Evolutionary conservation across 2,797 vertebrate genomes (phyloP), one percentile per base, ranked within the genome.

Genomic region (Columba guinea): DNA sequence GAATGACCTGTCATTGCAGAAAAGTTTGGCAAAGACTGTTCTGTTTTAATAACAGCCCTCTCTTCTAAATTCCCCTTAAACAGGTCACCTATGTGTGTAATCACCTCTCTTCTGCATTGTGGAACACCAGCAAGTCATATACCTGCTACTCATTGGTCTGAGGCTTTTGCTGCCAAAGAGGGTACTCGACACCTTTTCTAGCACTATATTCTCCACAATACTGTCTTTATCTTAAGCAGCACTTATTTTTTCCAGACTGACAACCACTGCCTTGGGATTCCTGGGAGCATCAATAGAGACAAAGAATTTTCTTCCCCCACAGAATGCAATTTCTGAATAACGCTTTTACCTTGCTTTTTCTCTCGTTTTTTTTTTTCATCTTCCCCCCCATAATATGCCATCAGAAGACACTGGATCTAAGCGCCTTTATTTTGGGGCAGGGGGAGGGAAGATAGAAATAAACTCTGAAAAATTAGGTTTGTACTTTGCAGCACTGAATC

Each of bases 361-460:
- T 9, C 18, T 49, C 2, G 13, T 52, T 52, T 27, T 52, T 52
- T 52, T 51, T 51, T 51, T 7, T 37, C 14, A 5, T 10, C 13
- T 13, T 13, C 39, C 13, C 5, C 13, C 39, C 14, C 39, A 13
- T 8, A n/a, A 44, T 28, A 3, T 84, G 7, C 20, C 2, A 41
- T 41, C 24, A 87, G 92, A 67, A 88, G 44, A 41, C 26, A 23
- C 8, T 68, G 23, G 24, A 59, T 78, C 19, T 75, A 71, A 85
- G 17, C 3, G 0, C 2, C 14, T 77, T 68, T 41, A 39, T 48
- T 89, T 75, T 8, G 3, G 16, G 9, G 30, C 8, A 3, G 1
- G 51, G 24, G n/a, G 59, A 39, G 1, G 1, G 2, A 1, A 26
- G 12, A 10, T 41, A 65, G 41, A 73, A 69, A 87, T 27, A 39